Conservation (phyloP, 2,888 invertebrate genomes). For the Abscondita cerata region DNA sequence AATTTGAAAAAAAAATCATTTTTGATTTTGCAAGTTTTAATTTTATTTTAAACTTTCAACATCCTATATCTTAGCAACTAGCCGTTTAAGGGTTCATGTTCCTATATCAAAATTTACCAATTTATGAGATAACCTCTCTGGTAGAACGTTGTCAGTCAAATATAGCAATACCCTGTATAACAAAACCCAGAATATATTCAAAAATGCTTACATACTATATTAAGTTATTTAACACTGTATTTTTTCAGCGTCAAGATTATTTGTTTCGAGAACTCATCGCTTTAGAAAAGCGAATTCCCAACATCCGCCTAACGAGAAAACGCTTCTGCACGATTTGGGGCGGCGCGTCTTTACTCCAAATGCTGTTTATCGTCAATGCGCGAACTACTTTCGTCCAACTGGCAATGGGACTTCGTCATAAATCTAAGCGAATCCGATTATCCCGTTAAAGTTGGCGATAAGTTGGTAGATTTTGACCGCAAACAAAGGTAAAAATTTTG, state of each 20-base stretch:
- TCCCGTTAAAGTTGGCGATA: slow-evolving; percentile 86
- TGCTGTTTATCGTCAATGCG: slow-evolving; percentile 86
- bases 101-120: no score
- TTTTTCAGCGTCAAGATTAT: slow-evolving; percentile 89
- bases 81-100: no score
- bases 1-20: no score
- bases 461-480: slow-evolving; percentile 82
- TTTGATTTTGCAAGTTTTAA: no score
- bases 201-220: no score
- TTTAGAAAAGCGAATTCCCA: slow-evolving; percentile 75
- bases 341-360: slow-evolving; percentile 90
- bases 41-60: no score
- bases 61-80: no score
- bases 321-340: slow-evolving; percentile 98
- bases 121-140: no score
- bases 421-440: slow-evolving; percentile 98
- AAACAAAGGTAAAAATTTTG: slow-evolving; percentile 89
- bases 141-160: no score
- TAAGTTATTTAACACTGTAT: no score
- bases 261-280: slow-evolving; percentile 81
- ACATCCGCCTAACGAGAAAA: slow-evolving; percentile 79
- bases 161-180: no score
- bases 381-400: slow-evolving; percentile 72
- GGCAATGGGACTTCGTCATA: slow-evolving; percentile 95
- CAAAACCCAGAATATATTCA: no score